These are phyloP conservation scores for Andricus quercusramuli DNA, from an alignment of 2,888 invertebrate genomes.

Conservation along the genomic window DNA sequence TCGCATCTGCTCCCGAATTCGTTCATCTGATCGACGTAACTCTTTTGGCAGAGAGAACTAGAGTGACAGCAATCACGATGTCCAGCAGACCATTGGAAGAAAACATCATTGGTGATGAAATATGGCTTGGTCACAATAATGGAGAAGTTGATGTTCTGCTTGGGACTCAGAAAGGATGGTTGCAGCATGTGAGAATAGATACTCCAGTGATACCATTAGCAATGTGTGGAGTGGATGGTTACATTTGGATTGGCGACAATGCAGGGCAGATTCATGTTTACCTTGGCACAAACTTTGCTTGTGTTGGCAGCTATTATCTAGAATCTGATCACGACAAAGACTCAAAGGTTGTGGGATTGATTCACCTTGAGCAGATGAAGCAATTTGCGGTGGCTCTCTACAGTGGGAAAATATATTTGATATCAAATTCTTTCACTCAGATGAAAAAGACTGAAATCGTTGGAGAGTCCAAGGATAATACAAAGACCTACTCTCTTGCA, in stretches of 20 bases:
- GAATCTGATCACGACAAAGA: slow-evolving; percentile 84
- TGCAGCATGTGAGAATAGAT: slow-evolving; percentile 81
- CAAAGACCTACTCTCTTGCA: slow-evolving; percentile 73
- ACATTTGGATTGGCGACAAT: slow-evolving; percentile 95
- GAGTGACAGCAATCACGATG: slow-evolving; percentile 81
- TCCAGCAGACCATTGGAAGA: slow-evolving; percentile 72
- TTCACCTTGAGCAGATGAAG: slow-evolving; percentile 83
- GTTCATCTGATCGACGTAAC: slow-evolving; percentile 91
- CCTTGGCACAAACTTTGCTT: slow-evolving; percentile 80
- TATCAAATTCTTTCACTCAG: slow-evolving; percentile 74
- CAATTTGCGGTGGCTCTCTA: slow-evolving; percentile 90
- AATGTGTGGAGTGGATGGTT: slow-evolving; percentile 87
- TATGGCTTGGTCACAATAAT: slow-evolving; percentile 88
- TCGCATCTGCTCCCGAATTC: slow-evolving; percentile 95
- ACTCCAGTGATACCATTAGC: slow-evolving; percentile 84
- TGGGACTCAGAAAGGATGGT: slow-evolving; percentile 81
- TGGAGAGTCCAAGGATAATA: slow-evolving; percentile 63
- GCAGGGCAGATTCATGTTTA: slow-evolving; percentile 92
- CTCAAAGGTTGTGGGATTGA: slow-evolving; percentile 84
- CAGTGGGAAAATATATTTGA: slow-evolving; percentile 83
- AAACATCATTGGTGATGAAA: slow-evolving; percentile 80
- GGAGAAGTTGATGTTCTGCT: slow-evolving; percentile 84
- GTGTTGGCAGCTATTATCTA: slow-evolving; percentile 77
- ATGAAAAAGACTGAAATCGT: slow-evolving; percentile 72
- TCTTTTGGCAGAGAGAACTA: slow-evolving; percentile 85